Base-by-base conservation (phyloP, 2,113 vertebrate genomes). In the Hippocampus guttulatus region DNA sequence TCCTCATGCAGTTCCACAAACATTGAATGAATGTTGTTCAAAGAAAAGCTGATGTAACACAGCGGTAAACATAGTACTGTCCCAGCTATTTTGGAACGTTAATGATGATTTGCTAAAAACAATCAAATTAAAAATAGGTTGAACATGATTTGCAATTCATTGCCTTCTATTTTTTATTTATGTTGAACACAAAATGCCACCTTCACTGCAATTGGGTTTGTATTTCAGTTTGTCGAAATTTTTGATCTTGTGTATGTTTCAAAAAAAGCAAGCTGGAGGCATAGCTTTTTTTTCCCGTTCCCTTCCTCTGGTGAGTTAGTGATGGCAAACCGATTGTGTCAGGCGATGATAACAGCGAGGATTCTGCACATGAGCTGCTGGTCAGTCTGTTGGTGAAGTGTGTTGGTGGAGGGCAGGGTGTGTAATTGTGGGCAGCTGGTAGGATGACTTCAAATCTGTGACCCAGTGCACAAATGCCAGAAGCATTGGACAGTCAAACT, bases 341-440 rank as follows among this genome's bases (percentile, higher is more conserved):
- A 67, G 63, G 63, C 75, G 75, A 84, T 72, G 25, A 74, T 54
- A 67, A 62, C 70, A 71, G 57, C 75, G 66, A 77, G 55, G 43
- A 38, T 76, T 73, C 27, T 1, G 38, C 73, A 55, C 3, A 1
- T 69, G 68, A 73, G 70, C 49, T 11, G 27, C 49, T 16, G 78
- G 75, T 80, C 78, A 64, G 47, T 75, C 55, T 74, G 67, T 60
- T 3, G 3, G 65, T 49, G 67, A 57, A 15, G 43, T 21, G 76
- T 75, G 77, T 82, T 58, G 68, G 66, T 64, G 63, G 63, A 69
- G 75, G 79, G 62, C 70, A 79, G 23, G 6, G 54, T 69, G 80
- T 70, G 74, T 76, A 75, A 84, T 76, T 82, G 82, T 68, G 77
- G 55, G 58, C 79, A 81, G 72, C 69, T 77, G 78, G 58, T 74